phyloP scores from a whole-genome alignment of 2,797 vertebrate genomes.

The Chrysolophus pictus region DNA sequence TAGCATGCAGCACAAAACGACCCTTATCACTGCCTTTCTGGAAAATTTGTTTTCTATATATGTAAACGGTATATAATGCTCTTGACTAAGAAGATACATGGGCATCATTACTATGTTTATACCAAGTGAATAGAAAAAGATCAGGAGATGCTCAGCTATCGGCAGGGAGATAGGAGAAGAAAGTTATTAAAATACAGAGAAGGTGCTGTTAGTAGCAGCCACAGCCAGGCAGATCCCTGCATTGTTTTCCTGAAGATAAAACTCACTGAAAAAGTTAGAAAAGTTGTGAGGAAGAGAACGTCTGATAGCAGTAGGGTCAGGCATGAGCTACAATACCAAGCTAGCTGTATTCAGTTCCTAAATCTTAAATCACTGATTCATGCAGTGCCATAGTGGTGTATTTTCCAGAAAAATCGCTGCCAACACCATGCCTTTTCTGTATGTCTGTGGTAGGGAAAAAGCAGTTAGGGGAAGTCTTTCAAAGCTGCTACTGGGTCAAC shows the following conservation, averaged over 20 bases:
- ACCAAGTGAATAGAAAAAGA: conserved; percentile 86
- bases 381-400: neutral
- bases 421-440: neutral
- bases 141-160: conserved; percentile 84
- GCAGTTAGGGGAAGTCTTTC: neutral
- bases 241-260: conserved; percentile 91
- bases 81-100: conserved; percentile 65
- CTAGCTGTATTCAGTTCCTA: neutral
- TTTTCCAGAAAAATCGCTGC: neutral
- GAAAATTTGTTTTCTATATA: conserved; percentile 70
- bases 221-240: conserved; percentile 81
- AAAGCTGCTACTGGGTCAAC: neutral
- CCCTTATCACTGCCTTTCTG: conserved; percentile 64
- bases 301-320: neutral
- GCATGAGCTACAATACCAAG: neutral
- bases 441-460: neutral
- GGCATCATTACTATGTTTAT: conserved; percentile 71
- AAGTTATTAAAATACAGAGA: conserved; percentile 91
- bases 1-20: conserved; percentile 63
- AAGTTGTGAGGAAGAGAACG: neutral
- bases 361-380: neutral
- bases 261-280: conserved; percentile 79
- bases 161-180: conserved; percentile 84
- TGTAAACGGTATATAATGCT: conserved; percentile 66
- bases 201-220: conserved; percentile 81